Percentiles rank a stretch among this genome's conserved stretches.
Evolutionary conservation across 2,888 invertebrate species (phyloP).

Genomic region (Dicycla oo): DNA sequence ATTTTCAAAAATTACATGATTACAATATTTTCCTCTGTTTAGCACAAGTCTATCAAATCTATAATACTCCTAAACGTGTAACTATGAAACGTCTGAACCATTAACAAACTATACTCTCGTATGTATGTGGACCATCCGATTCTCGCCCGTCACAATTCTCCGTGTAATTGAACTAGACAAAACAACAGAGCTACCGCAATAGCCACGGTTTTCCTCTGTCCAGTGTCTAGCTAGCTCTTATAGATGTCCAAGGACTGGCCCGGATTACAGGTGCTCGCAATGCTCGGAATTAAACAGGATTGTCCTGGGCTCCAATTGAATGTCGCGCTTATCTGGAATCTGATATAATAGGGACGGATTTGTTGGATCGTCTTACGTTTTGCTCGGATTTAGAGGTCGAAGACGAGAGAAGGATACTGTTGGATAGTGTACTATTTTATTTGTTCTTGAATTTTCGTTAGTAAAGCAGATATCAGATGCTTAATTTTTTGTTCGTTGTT

Average conservation of each 20-base stretch:
- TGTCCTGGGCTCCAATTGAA: slow-evolving; percentile 80
- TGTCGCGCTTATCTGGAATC: slow-evolving; percentile 53
- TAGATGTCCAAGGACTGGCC: slow-evolving; percentile 28
- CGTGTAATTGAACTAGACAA: slow-evolving; percentile 54
- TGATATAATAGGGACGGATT: slow-evolving; percentile 47
- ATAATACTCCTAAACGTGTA: not conserved
- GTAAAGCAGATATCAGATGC: too few relatives aligned
- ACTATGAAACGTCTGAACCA: not conserved
- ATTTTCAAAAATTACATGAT: not conserved
- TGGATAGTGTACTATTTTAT: not conserved
- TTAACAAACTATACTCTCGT: too few relatives aligned
- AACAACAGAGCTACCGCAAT: slow-evolving; percentile 28
- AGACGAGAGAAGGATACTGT: slow-evolving; percentile 12
- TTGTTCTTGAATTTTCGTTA: not conserved
- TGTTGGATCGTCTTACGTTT: slow-evolving; percentile 36
- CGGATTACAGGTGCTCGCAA: slow-evolving; percentile 70
- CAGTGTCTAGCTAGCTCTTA: slow-evolving; percentile 21
- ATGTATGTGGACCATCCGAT: slow-evolving; percentile 6
- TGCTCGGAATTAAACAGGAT: slow-evolving; percentile 61
- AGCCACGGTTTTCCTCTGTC: slow-evolving; percentile 22
- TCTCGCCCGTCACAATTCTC: slow-evolving; percentile 10
- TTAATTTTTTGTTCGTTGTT: too few relatives aligned
- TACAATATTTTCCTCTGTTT: not conserved
- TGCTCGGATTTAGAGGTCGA: slow-evolving; percentile 1
- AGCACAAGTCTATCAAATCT: not conserved